These are phyloP conservation scores for Branchinecta sandiegonensis DNA, from an alignment of 2,888 invertebrate species.

Conservation along the genomic window DNA sequence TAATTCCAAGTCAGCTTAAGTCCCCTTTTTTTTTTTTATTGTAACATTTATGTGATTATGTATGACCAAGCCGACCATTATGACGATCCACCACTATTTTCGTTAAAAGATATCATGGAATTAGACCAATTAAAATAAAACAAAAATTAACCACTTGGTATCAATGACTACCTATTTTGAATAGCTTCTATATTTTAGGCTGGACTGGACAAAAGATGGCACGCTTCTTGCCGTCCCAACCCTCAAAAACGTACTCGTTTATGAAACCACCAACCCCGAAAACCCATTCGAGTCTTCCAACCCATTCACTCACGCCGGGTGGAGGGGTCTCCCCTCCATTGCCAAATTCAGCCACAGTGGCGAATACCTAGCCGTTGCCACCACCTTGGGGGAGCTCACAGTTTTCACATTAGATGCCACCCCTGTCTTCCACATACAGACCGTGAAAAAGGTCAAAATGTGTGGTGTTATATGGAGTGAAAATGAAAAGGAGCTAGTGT, in stretches of 20 bases:
- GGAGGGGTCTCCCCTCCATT: background rate
- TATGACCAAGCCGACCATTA: too few species aligned
- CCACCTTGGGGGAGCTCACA: background rate
- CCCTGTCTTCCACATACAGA: background rate
- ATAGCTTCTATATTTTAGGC: background rate
- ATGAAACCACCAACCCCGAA: conserved; percentile 6
- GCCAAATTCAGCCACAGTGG: background rate
- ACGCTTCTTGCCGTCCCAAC: background rate
- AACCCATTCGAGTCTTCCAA: conserved; percentile 5
- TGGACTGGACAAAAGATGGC: conserved; percentile 12
- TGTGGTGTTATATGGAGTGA: background rate
- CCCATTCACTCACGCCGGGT: background rate
- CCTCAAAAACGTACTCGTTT: background rate
- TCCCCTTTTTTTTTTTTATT: too few species aligned
- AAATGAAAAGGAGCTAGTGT: background rate
- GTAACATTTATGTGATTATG: too few species aligned
- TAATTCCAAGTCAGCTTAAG: too few species aligned
- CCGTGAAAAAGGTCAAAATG: background rate
- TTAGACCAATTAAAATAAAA: too few species aligned
- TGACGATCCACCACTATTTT: too few species aligned
- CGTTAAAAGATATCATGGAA: too few species aligned
- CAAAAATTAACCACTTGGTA: too few species aligned
- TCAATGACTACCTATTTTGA: background rate
- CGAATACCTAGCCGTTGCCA: background rate
- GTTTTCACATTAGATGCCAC: background rate